Conservation (phyloP, 2,888 invertebrate species). For the Busseola fusca region DNA sequence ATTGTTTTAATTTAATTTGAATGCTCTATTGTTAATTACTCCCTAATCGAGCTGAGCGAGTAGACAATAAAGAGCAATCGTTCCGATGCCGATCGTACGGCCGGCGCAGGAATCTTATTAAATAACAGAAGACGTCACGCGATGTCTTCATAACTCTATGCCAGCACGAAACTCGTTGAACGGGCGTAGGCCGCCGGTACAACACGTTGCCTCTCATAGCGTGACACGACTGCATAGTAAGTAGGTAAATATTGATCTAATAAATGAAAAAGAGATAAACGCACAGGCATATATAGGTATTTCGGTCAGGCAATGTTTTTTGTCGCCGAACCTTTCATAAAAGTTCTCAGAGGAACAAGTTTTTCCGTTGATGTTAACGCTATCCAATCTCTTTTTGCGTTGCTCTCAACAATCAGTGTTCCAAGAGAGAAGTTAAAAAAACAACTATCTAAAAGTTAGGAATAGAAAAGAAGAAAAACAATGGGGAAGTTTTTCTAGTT, state of each 20-base stretch:
- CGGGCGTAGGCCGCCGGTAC: constrained; percentile 41
- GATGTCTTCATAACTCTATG: constrained; percentile 73
- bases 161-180: constrained; percentile 71
- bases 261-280: constrained; percentile 52
- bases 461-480: constrained; percentile 80
- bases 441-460: constrained; percentile 76
- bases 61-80: constrained; percentile 63
- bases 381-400: constrained; percentile 59
- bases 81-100: constrained; percentile 61
- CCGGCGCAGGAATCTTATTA: constrained; percentile 71
- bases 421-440: constrained; percentile 71
- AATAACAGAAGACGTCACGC: constrained; percentile 81
- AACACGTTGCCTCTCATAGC: constrained; percentile 55
- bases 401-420: constrained; percentile 67
- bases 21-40: constrained; percentile 54
- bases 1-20: constrained; percentile 71
- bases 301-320: constrained; percentile 19
- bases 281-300: constrained; percentile 14
- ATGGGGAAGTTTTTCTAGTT: constrained; percentile 81
- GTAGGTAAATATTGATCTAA: constrained; percentile 62
- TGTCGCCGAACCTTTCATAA: constrained; percentile 7
- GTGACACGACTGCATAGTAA: constrained; percentile 65
- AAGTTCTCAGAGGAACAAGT: constrained; percentile 16
- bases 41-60: constrained; percentile 50
- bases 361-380: constrained; percentile 31